A percentile compares a stretch with the other conserved stretches of the same genome.
phyloP scores from a whole-genome alignment of 2,797 vertebrate species.

The Brotula barbata region DNA sequence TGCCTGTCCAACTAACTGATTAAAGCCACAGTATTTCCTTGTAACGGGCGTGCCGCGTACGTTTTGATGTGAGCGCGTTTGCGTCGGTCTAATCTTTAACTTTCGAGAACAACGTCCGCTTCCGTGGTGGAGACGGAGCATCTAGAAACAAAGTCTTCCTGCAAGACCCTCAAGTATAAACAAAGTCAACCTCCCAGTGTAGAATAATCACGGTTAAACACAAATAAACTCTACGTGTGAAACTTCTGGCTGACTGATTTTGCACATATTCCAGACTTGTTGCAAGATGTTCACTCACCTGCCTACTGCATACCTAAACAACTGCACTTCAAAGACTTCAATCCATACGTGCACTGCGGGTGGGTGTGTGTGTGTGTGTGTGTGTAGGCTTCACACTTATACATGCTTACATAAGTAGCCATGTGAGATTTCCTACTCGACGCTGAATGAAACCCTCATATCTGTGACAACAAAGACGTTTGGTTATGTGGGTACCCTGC shows the following conservation, averaged over 20 bases:
- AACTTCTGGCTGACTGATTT: too few relatives aligned
- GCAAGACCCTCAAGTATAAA: conserved; percentile 38
- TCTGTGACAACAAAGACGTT: conserved; percentile 42
- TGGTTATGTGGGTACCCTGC: conserved; percentile 41
- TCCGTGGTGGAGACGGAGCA: conserved; percentile 35
- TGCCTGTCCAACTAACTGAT: conserved; percentile 39
- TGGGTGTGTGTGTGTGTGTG: conserved; percentile 16
- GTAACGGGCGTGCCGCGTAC: too few relatives aligned
- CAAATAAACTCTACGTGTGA: too few relatives aligned
- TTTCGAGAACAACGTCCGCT: conserved; percentile 68
- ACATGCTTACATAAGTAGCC: neutral
- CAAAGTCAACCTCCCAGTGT: too few relatives aligned
- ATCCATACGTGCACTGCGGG: neutral
- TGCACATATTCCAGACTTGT: too few relatives aligned
- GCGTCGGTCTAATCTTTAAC: conserved; percentile 74
- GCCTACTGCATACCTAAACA: conserved; percentile 6
- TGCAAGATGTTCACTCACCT: conserved; percentile 29
- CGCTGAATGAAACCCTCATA: conserved; percentile 33
- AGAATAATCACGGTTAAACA: too few relatives aligned
- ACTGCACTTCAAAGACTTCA: conserved; percentile 36
- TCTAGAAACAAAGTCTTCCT: conserved; percentile 52
- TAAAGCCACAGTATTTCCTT: conserved; percentile 32
- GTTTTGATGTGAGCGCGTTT: conserved; percentile 65
- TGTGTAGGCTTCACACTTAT: neutral
- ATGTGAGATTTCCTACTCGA: conserved; percentile 20